phyloP scores from a whole-genome alignment of 2,797 vertebrate species.

The Fistularia tabacaria region DNA sequence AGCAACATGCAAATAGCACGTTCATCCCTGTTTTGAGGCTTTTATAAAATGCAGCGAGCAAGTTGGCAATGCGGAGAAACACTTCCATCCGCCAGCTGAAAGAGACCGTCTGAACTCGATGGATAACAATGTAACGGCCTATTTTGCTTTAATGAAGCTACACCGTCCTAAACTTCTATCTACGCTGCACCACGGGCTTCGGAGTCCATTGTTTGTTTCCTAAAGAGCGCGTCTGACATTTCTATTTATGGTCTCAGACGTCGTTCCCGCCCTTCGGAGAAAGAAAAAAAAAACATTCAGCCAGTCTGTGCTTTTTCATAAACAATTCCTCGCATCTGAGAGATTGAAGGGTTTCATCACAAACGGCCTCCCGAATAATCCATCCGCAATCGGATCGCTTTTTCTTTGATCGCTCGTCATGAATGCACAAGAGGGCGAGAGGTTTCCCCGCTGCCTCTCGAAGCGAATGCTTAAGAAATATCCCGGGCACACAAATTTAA shows the following conservation, averaged over 20 bases:
- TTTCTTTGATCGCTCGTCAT: constrained; percentile 29
- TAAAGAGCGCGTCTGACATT: constrained; percentile 10
- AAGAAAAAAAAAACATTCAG: constrained; percentile 35
- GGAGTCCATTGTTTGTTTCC: neutral
- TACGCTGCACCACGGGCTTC: no score
- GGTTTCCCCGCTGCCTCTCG: no score
- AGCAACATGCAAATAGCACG: no score
- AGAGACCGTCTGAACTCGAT: no score
- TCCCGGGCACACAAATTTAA: neutral
- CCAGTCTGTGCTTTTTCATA: constrained; percentile 61
- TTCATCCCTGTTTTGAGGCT: no score
- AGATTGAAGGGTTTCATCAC: constrained; percentile 40
- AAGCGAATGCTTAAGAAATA: constrained; percentile 12
- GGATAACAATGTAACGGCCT: no score
- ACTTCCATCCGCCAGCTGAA: no score
- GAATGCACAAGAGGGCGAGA: constrained; percentile 6
- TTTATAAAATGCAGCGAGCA: no score
- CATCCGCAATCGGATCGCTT: constrained; percentile 11
- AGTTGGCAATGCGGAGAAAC: no score
- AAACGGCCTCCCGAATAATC: constrained; percentile 32
- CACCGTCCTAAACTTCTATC: no score
- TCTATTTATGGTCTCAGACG: constrained; percentile 33
- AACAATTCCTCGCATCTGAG: constrained; percentile 49
- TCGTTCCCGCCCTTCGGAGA: constrained; percentile 40
- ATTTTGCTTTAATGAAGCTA: no score